Base-by-base conservation (phyloP, 2,797 vertebrate genomes). In the Gephyroberyx darwinii region DNA sequence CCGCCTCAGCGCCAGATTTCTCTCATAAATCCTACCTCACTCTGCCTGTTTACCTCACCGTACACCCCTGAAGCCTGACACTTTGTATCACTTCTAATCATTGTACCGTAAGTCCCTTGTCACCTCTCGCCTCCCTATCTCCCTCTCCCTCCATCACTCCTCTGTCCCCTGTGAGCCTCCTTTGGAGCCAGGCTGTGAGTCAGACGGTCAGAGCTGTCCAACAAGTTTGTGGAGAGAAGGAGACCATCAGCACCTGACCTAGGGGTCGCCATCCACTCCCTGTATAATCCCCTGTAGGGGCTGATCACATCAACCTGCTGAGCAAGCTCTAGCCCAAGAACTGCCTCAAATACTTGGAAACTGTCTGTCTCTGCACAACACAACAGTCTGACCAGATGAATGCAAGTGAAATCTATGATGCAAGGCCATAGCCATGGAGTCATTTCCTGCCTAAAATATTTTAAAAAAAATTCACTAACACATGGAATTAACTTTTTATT, bases 41-140 rank as follows among this genome's bases (percentile, higher is more conserved):
- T 65, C 4, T 4, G 48, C 43, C 45, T 77, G 55, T 81, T 81
- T 80, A 75, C 74, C 58, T 39, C 19, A 41, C 2, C 41, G 14
- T 33, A 19, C 43, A 47, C 65, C 50, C 71, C 57, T 74, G 12
- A 61, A 47, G 22, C 54, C 63, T 47, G 56, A 19, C 58, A 26
- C 45, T 19, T 79, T 63, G 74, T 66, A 80, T 84, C 71, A 71
- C 63, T 72, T 58, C 57, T 78, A 77, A 80, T 88, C 69, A 59
- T 33, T 8, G 51, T 61, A 70, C 54, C 50, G 56, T 54, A 37
- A 76, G 33, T 58, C 50, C 30, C 57, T 33, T 8, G 35, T 78
- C 59, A 57, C 54, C 65, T 19, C 55, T 76, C 80, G 12, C 39
- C 52, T 64, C 68, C 39, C 14, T 1, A 8, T 52, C 19, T 56